Conservation (phyloP, 2,888 invertebrate genomes). For the Aleiodes alternator region DNA sequence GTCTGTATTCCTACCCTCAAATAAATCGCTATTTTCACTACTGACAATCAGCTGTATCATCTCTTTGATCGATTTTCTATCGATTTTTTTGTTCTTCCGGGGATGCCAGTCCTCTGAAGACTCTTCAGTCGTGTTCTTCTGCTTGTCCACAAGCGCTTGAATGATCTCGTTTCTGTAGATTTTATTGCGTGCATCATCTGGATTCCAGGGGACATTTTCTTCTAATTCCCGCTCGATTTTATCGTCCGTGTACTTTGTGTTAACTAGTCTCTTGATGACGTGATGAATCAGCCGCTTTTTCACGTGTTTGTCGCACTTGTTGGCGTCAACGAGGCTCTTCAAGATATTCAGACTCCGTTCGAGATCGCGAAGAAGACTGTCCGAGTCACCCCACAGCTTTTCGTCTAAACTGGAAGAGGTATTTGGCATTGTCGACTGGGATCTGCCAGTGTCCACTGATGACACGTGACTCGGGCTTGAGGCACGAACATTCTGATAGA, state of each 20-base stretch:
- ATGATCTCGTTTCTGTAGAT: conserved; percentile 70
- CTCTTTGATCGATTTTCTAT: conserved; percentile 58
- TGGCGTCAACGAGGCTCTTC: conserved; percentile 79
- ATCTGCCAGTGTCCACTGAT: conserved; percentile 67
- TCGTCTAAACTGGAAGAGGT: conserved; percentile 73
- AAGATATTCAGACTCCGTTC: conserved; percentile 80
- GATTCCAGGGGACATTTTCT: conserved; percentile 75
- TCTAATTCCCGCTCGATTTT: conserved; percentile 70
- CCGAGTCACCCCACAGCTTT: conserved; percentile 73
- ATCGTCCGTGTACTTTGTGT: conserved; percentile 80
- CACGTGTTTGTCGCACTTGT: conserved; percentile 78
- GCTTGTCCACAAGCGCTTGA: conserved; percentile 68
- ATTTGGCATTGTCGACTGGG: conserved; percentile 72
- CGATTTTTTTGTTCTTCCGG: conserved; percentile 58
- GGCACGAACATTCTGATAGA: conserved; percentile 77
- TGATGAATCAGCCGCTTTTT: conserved; percentile 82
- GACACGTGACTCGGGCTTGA: conserved; percentile 68
- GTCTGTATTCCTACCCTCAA: conserved; percentile 69
- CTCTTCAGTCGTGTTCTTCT: conserved; percentile 65
- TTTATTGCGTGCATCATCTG: conserved; percentile 71
- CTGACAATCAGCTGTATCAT: conserved; percentile 57
- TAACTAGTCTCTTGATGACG: conserved; percentile 80
- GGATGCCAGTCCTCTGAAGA: conserved; percentile 71
- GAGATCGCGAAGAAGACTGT: conserved; percentile 78
- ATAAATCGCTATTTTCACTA: conserved; percentile 67